Conservation (phyloP, 2,797 vertebrate genomes). For the Anabas testudineus region DNA sequence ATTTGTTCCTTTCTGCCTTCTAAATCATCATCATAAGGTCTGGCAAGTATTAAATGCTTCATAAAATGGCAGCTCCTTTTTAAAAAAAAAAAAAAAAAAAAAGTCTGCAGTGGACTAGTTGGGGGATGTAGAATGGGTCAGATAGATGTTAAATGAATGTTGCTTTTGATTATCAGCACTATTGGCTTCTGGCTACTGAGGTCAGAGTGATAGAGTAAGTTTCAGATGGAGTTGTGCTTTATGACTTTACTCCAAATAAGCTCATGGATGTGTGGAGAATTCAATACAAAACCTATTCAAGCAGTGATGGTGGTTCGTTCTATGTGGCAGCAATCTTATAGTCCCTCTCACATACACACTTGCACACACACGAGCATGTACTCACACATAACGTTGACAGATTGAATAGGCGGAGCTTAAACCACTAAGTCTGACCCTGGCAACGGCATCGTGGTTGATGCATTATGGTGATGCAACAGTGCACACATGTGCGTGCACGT, state of each 20-base stretch:
- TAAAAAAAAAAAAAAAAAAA: background rate
- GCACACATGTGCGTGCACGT: conserved; percentile 4
- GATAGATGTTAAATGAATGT: conserved; percentile 21
- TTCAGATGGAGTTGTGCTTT: conserved; percentile 30
- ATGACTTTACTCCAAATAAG: conserved; percentile 30
- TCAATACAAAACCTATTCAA: conserved; percentile 25
- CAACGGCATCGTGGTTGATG: conserved; percentile 65
- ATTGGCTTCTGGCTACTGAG: conserved; percentile 26
- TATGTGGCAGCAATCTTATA: background rate
- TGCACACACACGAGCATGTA: conserved; percentile 21
- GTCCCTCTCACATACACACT: background rate
- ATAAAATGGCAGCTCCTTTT: conserved; percentile 8
- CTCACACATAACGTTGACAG: conserved; percentile 52
- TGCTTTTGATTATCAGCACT: conserved; percentile 32
- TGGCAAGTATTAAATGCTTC: background rate
- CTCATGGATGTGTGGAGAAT: conserved; percentile 19
- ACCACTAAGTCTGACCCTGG: conserved; percentile 59
- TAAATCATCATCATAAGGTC: background rate
- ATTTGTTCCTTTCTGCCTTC: background rate
- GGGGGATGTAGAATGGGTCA: background rate
- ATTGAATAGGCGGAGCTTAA: conserved; percentile 73
- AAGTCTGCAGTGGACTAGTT: conserved; percentile 4
- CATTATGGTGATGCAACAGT: conserved; percentile 65
- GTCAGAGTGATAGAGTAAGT: conserved; percentile 19
- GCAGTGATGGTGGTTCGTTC: conserved; percentile 8